Base-by-base conservation (phyloP, 2,797 vertebrate species). In the Catostomus latipinnis region DNA sequence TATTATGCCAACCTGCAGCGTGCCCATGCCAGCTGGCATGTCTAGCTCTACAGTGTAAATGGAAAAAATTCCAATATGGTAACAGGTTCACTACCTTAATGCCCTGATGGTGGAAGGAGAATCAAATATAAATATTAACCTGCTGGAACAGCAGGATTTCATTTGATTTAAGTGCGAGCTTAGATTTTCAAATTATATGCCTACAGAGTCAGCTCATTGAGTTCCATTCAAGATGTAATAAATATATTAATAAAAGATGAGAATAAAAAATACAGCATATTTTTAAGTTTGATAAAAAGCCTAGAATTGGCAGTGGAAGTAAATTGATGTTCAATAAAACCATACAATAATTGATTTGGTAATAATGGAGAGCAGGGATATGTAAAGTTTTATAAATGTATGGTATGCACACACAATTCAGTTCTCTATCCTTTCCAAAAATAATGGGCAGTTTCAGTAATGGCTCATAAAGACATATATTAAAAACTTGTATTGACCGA, bases 1-100 rank as follows among this genome's bases (percentile, higher is more conserved):
- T 83, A 75, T 60, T 52, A 84, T 88, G 87, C 89, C 90, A 92
- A 86, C 78, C 76, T 81, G 66, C 45, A 63, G 83, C 18, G 8
- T 65, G 81, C 80, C 9, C 74, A 82, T 89, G 92, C 92, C 91
- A 92, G 86, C 87, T 91, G 91, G 92, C 91, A 86, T 63, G 18
- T n/a, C 77, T 34, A 43, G 45, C 77, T 67, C 22, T 57, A 66
- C 43, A 71, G 61, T 56, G 74, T 22, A 76, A 66, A 74, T 18
- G 54, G 65, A 67, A 7, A 69, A 34, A 69, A 75, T 45, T 16
- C 52, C 63, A 56, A 10, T 12, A 61, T 18, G 74, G 61, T 52
- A 66, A 65, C 62, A 76, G 9, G 52, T 81, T 81, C 49, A 34
- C 34, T 71, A 22, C 5, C 48, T 11, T 63, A n/a, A 63, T 46